Percentiles rank a stretch among this genome's conserved stretches.
Conservation (phyloP, 2,888 invertebrate genomes). For the Philhelius pedissequus region DNA sequence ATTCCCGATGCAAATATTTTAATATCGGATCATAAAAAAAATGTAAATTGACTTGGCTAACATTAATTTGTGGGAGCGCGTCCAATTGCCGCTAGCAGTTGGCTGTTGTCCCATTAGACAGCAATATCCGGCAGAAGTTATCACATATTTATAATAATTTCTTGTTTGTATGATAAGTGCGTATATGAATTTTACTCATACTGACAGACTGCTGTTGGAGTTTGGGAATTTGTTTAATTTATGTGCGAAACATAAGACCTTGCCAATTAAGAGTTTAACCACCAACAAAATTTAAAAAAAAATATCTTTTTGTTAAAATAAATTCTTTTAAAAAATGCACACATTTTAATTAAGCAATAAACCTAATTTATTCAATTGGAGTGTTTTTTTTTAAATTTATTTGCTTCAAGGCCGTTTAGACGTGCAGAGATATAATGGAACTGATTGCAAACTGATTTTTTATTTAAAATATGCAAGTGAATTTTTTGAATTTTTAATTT, state of each 20-base stretch:
- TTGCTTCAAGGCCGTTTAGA: neutral
- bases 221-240: neutral
- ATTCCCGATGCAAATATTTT: conserved; percentile 61
- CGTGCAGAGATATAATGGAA: neutral
- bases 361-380: neutral
- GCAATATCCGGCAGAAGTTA: conserved; percentile 57
- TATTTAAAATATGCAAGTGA: too few species aligned
- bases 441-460: neutral
- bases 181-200: neutral
- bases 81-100: conserved; percentile 27
- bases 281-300: neutral
- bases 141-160: neutral
- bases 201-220: neutral
- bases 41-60: conserved; percentile 41
- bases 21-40: conserved; percentile 55
- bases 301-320: neutral
- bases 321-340: conserved; percentile 8
- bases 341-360: neutral
- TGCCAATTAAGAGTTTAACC: conserved; percentile 4
- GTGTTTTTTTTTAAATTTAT: neutral
- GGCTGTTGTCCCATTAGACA: conserved; percentile 41
- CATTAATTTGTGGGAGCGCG: conserved; percentile 49
- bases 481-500: neutral
- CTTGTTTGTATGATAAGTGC: neutral
- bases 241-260: conserved; percentile 10